These are phyloP conservation scores for Ophthalmolycus amberensis DNA, from an alignment of 2,113 vertebrate species.

Conservation along the genomic window DNA sequence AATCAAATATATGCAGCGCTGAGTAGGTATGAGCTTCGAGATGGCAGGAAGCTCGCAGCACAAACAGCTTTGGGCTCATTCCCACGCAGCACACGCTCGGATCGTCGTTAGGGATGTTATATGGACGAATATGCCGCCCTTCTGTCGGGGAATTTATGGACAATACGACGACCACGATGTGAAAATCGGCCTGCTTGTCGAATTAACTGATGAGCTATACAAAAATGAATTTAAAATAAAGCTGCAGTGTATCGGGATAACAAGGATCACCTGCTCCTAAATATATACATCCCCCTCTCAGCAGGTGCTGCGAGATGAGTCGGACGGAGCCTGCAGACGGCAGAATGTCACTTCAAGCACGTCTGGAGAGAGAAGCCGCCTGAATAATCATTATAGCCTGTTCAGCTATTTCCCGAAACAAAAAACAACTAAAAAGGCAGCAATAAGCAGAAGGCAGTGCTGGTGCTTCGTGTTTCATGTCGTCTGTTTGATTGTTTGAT, in stretches of 20 bases:
- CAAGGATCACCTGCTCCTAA: slow-evolving; percentile 46
- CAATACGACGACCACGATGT: slow-evolving; percentile 8
- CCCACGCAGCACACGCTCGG: slow-evolving; percentile 7
- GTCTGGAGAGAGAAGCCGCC: slow-evolving; percentile 40
- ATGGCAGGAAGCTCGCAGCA: neutral
- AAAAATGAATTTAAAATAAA: neutral
- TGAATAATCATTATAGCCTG: slow-evolving; percentile 59
- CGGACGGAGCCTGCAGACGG: slow-evolving; percentile 29
- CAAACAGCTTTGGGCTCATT: slow-evolving; percentile 47
- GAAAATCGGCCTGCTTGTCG: neutral
- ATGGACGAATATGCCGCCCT: neutral
- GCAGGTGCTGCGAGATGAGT: slow-evolving; percentile 39
- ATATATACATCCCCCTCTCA: slow-evolving; percentile 46
- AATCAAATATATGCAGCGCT: slow-evolving; percentile 34
- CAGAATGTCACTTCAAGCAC: slow-evolving; percentile 54
- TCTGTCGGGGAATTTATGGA: slow-evolving; percentile 33
- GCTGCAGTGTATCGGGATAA: slow-evolving; percentile 8
- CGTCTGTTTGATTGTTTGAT: slow-evolving; percentile 69
- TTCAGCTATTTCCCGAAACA: slow-evolving; percentile 52
- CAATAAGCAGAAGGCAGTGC: slow-evolving; percentile 49
- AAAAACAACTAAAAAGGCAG: slow-evolving; percentile 26
- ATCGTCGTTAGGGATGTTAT: slow-evolving; percentile 1
- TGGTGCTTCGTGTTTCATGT: slow-evolving; percentile 51
- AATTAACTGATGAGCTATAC: slow-evolving; percentile 26
- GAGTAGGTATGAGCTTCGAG: slow-evolving; percentile 9